Evolutionary conservation across 2,113 vertebrate species (phyloP), one percentile per base, ranked within the genome.

Genomic region (Petroica traversi): DNA sequence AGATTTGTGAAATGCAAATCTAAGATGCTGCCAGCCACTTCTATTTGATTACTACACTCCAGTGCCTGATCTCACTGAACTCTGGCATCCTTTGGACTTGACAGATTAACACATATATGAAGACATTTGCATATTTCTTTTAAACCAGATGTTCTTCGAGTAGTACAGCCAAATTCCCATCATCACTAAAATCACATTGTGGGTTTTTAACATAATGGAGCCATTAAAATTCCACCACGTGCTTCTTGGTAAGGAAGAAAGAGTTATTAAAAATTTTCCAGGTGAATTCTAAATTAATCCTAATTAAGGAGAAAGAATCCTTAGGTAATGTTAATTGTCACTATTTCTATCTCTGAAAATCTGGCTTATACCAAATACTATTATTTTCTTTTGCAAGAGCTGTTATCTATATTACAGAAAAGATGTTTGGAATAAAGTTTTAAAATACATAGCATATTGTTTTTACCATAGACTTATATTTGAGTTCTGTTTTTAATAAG

Each of bases 101-200:
- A 94, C 96, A 95, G 93, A 97, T 97, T 95, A 97, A 97, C 96
- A 95, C 93, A 84, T 93, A 97, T 87, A 95, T 74, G 81, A 92
- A 89, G 63, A 94, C 77, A 97, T 97, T 96, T 97, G 75, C 92
- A 95, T 97, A 97, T 97, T 96, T 94, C 67, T 96, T 97, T 94
- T 92, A 89, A 96, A 95, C 87, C 97, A 97, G 89, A 97, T 97
- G 95, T 95, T 93, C 29, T 63, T 71, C 8, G 28, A 64, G 59
- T 48, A 75, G 38, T 41, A 58, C 55, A 90, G 95, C 91, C 96
- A 97, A 95, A 93, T 92, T 97, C 68, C 91, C 52, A 94, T 95
- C 64, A 18, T 91, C 91, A 36, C 78, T 77, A 36, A 54, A 88
- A 94, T 96, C 78, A 75, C 26, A 72, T 67, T 92, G 57, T 61